A percentile compares a stretch with the other conserved stretches of the same genome.
These are phyloP conservation scores for Paedocypris sp. DNA, from an alignment of 2,113 vertebrate genomes.

Conservation along the genomic window DNA sequence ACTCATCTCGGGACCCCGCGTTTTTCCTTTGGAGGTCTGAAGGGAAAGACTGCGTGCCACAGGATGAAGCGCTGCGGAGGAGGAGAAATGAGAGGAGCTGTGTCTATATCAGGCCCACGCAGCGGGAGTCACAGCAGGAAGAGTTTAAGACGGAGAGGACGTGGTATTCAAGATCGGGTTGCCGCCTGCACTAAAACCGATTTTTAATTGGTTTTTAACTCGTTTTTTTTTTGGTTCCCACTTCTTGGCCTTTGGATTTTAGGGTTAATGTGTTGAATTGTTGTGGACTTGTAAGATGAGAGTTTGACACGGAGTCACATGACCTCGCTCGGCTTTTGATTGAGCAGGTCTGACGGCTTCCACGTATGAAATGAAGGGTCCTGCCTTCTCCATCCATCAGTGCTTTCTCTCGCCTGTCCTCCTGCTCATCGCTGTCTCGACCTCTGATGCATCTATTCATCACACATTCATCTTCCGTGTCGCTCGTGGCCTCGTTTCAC, in stretches of 20 bases:
- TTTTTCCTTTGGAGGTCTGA: neutral
- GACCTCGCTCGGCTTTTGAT: neutral
- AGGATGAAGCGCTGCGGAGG: constrained; percentile 19
- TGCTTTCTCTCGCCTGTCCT: neutral
- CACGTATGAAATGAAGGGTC: neutral
- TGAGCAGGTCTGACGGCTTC: constrained; percentile 14
- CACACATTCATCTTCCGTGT: neutral
- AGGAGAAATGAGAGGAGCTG: neutral
- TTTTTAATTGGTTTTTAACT: too few species aligned
- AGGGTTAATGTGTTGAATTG: neutral
- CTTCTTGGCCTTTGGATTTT: too few species aligned
- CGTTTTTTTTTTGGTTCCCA: neutral
- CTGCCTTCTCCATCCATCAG: constrained; percentile 18
- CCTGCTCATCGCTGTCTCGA: neutral
- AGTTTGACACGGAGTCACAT: too few species aligned
- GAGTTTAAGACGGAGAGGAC: neutral
- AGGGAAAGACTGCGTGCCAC: neutral
- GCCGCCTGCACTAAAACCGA: too few species aligned
- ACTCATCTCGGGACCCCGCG: neutral
- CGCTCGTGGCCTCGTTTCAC: neutral
- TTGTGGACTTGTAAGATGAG: too few species aligned
- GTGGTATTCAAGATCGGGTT: neutral
- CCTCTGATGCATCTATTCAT: neutral
- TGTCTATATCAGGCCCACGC: neutral
- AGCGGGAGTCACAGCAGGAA: constrained; percentile 10